Conservation (phyloP, 1,140 invertebrate species). For the Trachymyrmex cornetzi region DNA sequence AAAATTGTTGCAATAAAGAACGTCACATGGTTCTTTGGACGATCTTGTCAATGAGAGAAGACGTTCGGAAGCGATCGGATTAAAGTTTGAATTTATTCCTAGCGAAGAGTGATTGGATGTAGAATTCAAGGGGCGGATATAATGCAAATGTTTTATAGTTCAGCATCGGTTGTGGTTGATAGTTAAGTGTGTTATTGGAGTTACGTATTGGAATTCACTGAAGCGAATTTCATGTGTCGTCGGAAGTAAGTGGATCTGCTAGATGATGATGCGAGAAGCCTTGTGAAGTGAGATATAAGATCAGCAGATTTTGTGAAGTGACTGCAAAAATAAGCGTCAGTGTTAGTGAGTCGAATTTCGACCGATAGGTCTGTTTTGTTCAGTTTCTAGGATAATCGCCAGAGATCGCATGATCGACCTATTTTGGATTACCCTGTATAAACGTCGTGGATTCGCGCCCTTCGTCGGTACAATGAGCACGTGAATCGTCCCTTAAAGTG, state of each 20-base stretch:
- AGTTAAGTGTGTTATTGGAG: conserved; percentile 20
- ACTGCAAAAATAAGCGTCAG: conserved; percentile 34
- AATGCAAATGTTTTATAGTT: conserved; percentile 35
- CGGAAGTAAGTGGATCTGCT: conserved; percentile 4
- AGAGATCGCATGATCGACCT: conserved; percentile 10
- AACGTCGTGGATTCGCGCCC: conserved; percentile 71
- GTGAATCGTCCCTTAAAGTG: conserved; percentile 71
- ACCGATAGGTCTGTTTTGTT: not conserved
- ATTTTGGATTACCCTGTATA: conserved; percentile 68
- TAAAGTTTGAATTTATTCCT: not conserved
- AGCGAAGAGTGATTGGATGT: not conserved
- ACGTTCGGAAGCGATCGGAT: not conserved
- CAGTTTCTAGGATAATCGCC: conserved; percentile 10
- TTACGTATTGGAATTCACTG: conserved; percentile 20
- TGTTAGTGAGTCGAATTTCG: conserved; percentile 44
- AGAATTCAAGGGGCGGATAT: conserved; percentile 1
- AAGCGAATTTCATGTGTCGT: not conserved
- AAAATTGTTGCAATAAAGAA: not conserved
- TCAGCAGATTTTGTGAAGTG: conserved; percentile 33
- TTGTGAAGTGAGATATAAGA: conserved; percentile 50
- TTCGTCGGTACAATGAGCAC: conserved; percentile 67
- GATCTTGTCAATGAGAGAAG: not conserved
- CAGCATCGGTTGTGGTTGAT: conserved; percentile 2
- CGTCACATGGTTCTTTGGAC: conserved; percentile 58
- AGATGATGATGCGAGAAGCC: conserved; percentile 5